Percentiles rank a stretch among this genome's conserved stretches.
Conservation (phyloP, 2,113 vertebrate genomes). For the Noctilio leporinus region DNA sequence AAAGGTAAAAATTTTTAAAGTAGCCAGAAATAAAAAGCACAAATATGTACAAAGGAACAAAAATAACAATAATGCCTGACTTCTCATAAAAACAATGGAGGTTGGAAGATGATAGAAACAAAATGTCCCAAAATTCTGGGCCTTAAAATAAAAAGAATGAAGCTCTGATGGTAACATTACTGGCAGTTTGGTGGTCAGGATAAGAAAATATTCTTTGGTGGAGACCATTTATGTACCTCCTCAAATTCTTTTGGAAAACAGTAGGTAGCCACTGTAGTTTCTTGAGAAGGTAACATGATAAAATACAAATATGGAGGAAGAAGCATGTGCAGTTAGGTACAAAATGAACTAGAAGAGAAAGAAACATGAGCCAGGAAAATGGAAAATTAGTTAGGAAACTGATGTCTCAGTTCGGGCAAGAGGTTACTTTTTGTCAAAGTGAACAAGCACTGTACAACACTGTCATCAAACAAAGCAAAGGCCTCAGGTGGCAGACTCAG, state of each 20-base stretch:
- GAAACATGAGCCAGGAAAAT: background rate
- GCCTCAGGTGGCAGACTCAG: background rate
- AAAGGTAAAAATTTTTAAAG: background rate
- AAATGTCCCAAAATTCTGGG: background rate
- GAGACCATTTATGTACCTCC: background rate
- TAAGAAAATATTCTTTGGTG: background rate
- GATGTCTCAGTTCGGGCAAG: background rate
- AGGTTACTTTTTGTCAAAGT: background rate
- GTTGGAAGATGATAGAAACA: background rate
- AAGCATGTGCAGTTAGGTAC: background rate
- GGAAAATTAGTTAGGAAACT: background rate
- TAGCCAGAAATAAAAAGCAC: background rate
- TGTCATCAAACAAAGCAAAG: background rate
- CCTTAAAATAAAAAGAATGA: background rate
- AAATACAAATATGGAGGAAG: background rate
- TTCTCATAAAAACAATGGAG: background rate
- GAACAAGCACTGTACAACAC: background rate
- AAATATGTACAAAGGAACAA: background rate
- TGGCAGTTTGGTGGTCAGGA: background rate
- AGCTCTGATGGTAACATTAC: background rate
- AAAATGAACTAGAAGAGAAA: background rate
- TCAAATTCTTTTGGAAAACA: background rate
- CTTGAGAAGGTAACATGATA: background rate
- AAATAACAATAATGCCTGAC: background rate
- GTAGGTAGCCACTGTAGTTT: background rate